Conservation (phyloP, 2,888 invertebrate genomes). For the Agrotis puta region DNA sequence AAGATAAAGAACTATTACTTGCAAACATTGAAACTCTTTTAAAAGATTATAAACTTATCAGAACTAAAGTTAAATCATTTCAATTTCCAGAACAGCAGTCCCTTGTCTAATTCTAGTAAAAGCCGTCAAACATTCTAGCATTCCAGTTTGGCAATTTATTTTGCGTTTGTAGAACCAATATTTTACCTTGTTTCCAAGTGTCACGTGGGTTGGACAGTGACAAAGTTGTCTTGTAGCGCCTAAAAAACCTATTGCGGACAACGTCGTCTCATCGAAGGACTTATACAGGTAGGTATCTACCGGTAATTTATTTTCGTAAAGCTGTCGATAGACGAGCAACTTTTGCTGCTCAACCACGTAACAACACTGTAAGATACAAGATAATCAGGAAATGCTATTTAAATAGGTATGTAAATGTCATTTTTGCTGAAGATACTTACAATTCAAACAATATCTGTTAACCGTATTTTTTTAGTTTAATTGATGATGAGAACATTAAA, state of each 20-base stretch:
- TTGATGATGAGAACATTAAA: too few relatives aligned
- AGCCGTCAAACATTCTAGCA: slow-evolving; percentile 8
- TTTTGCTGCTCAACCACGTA: not conserved
- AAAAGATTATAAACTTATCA: slow-evolving; percentile 7
- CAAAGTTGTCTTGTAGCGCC: slow-evolving; percentile 71
- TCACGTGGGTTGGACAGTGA: slow-evolving; percentile 70
- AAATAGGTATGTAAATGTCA: too few relatives aligned
- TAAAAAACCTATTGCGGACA: slow-evolving; percentile 71
- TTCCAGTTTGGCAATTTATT: slow-evolving; percentile 44
- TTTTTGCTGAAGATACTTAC: too few relatives aligned
- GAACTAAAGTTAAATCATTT: slow-evolving; percentile 5
- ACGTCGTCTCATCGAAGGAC: slow-evolving; percentile 71
- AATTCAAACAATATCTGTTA: too few relatives aligned
- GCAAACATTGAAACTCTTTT: slow-evolving; percentile 16
- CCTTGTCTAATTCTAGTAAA: slow-evolving; percentile 37
- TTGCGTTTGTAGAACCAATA: slow-evolving; percentile 52
- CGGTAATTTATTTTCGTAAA: slow-evolving; percentile 81
- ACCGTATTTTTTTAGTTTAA: too few relatives aligned
- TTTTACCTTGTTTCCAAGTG: slow-evolving; percentile 58
- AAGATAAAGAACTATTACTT: not conserved
- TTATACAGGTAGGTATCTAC: slow-evolving; percentile 77
- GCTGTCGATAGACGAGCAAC: slow-evolving; percentile 12
- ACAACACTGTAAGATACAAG: too few relatives aligned
- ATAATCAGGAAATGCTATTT: too few relatives aligned
- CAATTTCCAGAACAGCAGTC: slow-evolving; percentile 15